phyloP scores from a whole-genome alignment of 2,113 vertebrate genomes.

The Chamaetylas fuelleborni region DNA sequence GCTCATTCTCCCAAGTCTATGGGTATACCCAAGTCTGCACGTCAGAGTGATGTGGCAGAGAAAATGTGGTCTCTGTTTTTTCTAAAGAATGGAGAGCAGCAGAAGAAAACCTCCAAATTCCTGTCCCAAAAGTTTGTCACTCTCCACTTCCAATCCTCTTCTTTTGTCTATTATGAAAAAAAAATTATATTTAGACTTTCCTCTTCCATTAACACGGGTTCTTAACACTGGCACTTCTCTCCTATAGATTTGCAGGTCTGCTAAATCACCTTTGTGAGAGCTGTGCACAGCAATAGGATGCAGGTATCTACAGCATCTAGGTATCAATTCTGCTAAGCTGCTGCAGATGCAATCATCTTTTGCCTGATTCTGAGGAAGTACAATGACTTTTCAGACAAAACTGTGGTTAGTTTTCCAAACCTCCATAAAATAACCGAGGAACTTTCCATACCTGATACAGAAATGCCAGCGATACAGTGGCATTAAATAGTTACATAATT shows the following conservation, averaged over 20 bases:
- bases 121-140: background rate
- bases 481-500: background rate
- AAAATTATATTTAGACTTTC: background rate
- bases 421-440: background rate
- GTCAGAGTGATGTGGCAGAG: background rate
- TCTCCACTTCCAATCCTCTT: background rate
- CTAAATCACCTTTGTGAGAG: background rate
- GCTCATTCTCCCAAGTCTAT: background rate
- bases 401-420: background rate
- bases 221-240: background rate
- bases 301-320: background rate
- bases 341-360: background rate
- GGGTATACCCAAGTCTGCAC: fast-evolving
- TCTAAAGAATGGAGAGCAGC: background rate
- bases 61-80: background rate
- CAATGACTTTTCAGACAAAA: background rate
- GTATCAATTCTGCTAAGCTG: background rate
- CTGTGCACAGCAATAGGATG: background rate
- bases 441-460: background rate
- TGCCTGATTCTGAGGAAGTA: background rate
- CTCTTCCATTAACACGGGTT: background rate
- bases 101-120: background rate
- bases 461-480: background rate
- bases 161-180: background rate
- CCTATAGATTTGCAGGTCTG: background rate